Base-by-base conservation (phyloP, 2,888 invertebrate genomes). In the Hymenopus coronatus region DNA sequence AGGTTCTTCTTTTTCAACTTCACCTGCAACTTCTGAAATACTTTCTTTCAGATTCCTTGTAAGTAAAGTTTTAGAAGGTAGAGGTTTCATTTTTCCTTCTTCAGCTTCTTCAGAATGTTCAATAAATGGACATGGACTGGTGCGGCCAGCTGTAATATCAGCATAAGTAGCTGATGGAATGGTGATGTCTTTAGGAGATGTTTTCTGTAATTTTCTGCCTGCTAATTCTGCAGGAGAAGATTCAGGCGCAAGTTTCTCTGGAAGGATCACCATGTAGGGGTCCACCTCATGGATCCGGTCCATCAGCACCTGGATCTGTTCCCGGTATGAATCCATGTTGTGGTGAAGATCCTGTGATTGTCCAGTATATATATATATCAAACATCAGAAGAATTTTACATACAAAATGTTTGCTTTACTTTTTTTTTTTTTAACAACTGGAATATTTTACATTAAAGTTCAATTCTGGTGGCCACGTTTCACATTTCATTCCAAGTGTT, bases 271-370 rank as follows among this genome's bases (percentile, higher is more conserved):
- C 94, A 94, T 95, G 94, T 96, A 95, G 92, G 97, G 97, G 95
- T 97, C 97, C 95, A 96, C 94, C 93, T 95, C 95, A 94, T 95
- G 96, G 94, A 96, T 96, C 93, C 95, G 94, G 93, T 95, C 95
- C 93, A 95, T 95, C 94, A 97, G 95, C 93, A 95, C 95, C 94
- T 95, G 95, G 94, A 96, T 96, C 94, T 95, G 96, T 94, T 95
- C 95, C 94, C 94, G 94, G 94, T 94, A 94, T 94, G 95, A 95
- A 93, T 95, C 95, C 93, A 95, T 94, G 94, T 94, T 94, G 93
- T 94, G 94, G 93, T 94, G 95, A 93, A 94, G 94, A 94, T 95
- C 96, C 96, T 96, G 95, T 95, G 94, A 81, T 87, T 91, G 86
- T 82, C 88, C 88, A 85, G 40, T 30, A 88, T 70, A 70, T 30